Evolutionary conservation across 2,888 invertebrate genomes (phyloP), one percentile per base, ranked within the genome.

Genomic region (Andricus curvator): DNA sequence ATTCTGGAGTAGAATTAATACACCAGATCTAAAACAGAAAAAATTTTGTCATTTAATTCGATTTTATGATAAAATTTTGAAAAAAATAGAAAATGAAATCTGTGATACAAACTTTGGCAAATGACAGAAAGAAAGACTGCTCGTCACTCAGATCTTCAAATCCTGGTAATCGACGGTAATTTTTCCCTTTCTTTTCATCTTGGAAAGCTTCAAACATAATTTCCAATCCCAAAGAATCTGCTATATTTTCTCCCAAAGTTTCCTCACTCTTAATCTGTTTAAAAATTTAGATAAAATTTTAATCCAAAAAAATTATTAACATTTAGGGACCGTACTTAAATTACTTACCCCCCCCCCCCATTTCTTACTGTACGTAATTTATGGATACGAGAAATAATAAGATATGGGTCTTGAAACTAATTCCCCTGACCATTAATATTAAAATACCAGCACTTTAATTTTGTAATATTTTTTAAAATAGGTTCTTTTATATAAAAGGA

Each of bases 51-150:
- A 9, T 9, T 41, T 9, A 41, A 8, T 41, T 41, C 2, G 1
- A 41, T 41, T 41, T 41, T 41, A 8, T 41, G 9, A 41, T 11
- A 37, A 11, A 41, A 41, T 41, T 41, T 41, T 37, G 37, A 4
- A 37, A 37, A 3, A 37, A 37, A 37, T 6, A 8, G 4, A 37
- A n/a, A n/a, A n/a, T n/a, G n/a, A 48, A 44, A n/a, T 44, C 29
- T 17, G 22, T 20, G 4, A 29, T 67, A 81, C 87, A 88, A 84
- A 93, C 93, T 85, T 91, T 92, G 15, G 91, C 93, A 81, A 89
- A 92, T 3, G 91, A 88, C 13, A 93, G 79, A 84, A 92, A 93
- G 85, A 93, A 93, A 11, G 92, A 86, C 84, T 93, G 93, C 20
- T 93, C 89, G 20, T 90, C 87, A 4, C 87, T 85, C 74, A 89